Evolutionary conservation across 2,797 vertebrate species (phyloP).

Genomic region (Loriculus beryllinus): DNA sequence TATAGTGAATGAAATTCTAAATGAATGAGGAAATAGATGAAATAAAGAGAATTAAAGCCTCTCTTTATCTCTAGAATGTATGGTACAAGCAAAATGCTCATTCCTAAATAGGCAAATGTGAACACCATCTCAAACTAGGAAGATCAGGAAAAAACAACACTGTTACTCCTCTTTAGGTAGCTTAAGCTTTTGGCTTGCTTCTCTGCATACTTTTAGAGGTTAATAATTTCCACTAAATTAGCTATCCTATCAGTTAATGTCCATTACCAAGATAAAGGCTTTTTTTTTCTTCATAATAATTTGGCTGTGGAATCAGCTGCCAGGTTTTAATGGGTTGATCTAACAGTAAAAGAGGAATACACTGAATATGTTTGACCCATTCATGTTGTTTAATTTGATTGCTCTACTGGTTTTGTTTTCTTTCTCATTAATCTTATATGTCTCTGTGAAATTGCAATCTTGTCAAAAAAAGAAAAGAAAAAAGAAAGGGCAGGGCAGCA

Average conservation of each 20-base stretch:
- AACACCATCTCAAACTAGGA: background rate
- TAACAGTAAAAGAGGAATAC: background rate
- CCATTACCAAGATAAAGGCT: background rate
- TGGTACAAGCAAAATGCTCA: background rate
- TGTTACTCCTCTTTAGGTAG: background rate
- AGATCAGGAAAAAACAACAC: background rate
- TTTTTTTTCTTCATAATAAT: background rate
- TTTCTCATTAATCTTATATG: background rate
- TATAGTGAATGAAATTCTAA: background rate
- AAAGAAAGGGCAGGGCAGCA: background rate
- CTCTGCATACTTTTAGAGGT: background rate
- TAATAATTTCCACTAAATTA: slow-evolving; percentile 28
- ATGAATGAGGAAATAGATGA: background rate
- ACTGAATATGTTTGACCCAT: background rate
- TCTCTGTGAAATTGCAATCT: background rate
- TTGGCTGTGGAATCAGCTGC: background rate
- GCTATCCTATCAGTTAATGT: background rate
- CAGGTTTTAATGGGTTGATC: background rate
- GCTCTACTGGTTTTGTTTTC: background rate
- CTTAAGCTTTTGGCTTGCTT: background rate
- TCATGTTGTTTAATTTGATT: background rate
- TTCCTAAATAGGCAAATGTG: background rate
- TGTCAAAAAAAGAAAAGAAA: background rate
- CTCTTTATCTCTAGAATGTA: background rate
- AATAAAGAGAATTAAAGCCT: background rate